Conservation (phyloP, 2,888 invertebrate genomes). For the Parnassius apollo region DNA sequence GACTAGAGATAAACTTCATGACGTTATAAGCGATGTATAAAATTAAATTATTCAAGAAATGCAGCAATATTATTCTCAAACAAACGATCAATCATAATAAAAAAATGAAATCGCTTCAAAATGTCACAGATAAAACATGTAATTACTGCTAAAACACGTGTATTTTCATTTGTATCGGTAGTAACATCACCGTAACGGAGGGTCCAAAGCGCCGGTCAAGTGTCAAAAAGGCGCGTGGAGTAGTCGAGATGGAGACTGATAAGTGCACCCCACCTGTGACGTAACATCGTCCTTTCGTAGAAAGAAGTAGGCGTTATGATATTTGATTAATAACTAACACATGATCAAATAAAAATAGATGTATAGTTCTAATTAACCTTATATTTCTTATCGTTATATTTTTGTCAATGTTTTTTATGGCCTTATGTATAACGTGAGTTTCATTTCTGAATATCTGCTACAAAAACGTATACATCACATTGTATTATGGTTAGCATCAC, state of each 20-base stretch:
- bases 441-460: no score
- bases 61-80: slow-evolving; percentile 30
- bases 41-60: slow-evolving; percentile 19
- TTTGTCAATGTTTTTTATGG: no score
- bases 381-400: not conserved
- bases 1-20: no score
- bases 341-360: not conserved
- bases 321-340: slow-evolving; percentile 8
- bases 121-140: slow-evolving; percentile 48
- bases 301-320: slow-evolving; percentile 8
- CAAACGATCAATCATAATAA: slow-evolving; percentile 40
- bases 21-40: no score
- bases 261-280: slow-evolving; percentile 59
- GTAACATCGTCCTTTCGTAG: slow-evolving; percentile 15
- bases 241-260: slow-evolving; percentile 63
- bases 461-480: no score
- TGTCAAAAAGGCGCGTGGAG: slow-evolving; percentile 70
- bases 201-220: slow-evolving; percentile 49
- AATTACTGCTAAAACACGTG: slow-evolving; percentile 66
- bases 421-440: no score
- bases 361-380: not conserved
- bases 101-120: slow-evolving; percentile 35
- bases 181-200: slow-evolving; percentile 49
- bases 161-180: slow-evolving; percentile 60
- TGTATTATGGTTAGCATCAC: no score